Conservation (phyloP, 2,797 vertebrate genomes). For the Dipus sagitta region DNA sequence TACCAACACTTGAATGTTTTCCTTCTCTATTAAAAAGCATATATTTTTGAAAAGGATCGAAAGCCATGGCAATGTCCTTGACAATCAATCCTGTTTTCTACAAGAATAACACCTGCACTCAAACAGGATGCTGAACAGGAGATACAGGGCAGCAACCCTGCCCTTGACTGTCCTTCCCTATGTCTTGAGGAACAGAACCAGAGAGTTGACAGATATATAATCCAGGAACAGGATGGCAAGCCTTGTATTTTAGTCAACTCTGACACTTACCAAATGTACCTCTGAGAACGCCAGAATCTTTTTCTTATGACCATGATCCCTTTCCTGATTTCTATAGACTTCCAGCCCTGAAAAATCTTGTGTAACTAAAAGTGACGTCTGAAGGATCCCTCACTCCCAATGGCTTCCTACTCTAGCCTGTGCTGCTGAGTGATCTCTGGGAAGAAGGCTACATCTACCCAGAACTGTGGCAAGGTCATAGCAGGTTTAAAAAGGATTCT, state of each 20-base stretch:
- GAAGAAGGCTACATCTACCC: not conserved
- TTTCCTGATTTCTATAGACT: too few species aligned
- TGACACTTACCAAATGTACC: not conserved
- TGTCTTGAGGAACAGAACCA: not conserved
- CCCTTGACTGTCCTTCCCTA: too few species aligned
- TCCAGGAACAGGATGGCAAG: not conserved
- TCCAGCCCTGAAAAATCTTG: too few species aligned
- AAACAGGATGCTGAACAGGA: too few species aligned
- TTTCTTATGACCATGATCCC: not conserved
- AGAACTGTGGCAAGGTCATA: not conserved
- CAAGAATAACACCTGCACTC: not conserved
- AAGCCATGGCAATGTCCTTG: not conserved
- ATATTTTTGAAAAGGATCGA: not conserved
- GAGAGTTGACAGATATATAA: too few species aligned
- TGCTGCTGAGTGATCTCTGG: not conserved
- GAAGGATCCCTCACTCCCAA: not conserved
- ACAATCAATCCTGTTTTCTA: not conserved
- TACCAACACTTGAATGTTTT: not conserved
- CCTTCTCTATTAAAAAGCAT: not conserved
- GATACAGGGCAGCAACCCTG: too few species aligned
- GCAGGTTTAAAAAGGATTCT: not conserved
- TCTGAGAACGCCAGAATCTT: not conserved
- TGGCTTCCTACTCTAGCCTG: not conserved
- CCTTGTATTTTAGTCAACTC: not conserved
- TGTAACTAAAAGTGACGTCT: too few species aligned